Evolutionary conservation across 2,797 vertebrate species (phyloP).

Genomic region (Natrix natrix): DNA sequence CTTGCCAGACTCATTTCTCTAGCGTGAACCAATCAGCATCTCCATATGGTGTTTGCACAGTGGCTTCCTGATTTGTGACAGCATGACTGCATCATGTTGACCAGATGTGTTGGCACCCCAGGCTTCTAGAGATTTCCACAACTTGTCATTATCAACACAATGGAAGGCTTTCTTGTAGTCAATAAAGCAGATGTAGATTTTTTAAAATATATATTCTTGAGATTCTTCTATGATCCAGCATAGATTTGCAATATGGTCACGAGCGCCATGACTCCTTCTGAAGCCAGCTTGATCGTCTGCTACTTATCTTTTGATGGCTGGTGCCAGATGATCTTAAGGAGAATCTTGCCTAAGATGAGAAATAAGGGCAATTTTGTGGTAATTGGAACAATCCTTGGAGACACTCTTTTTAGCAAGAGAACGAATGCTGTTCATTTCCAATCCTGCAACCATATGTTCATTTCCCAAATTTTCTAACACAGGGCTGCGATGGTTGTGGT

Average conservation of each 20-base stretch:
- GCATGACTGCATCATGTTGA: not conserved
- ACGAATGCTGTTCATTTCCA: not conserved
- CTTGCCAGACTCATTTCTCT: not conserved
- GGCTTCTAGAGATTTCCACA: not conserved
- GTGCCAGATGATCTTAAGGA: not conserved
- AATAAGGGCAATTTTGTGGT: not conserved
- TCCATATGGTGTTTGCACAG: not conserved
- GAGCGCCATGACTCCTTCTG: not conserved
- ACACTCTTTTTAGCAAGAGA: not conserved
- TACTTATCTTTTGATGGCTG: not conserved
- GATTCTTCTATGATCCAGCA: not conserved
- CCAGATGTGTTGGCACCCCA: not conserved
- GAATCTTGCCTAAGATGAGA: not conserved
- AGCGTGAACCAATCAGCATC: not conserved
- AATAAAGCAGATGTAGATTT: not conserved
- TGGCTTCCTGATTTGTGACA: not conserved
- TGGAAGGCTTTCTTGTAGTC: not conserved
- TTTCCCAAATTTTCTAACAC: not conserved
- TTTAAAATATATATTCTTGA: not conserved
- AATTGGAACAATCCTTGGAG: not conserved
- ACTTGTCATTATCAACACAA: not conserved
- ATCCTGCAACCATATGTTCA: not conserved
- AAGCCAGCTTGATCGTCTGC: not conserved
- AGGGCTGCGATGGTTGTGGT: not conserved
- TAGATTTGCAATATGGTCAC: not conserved